phyloP scores from a whole-genome alignment of 92 coral and sea anemone species.

The Porites lobata region DNA sequence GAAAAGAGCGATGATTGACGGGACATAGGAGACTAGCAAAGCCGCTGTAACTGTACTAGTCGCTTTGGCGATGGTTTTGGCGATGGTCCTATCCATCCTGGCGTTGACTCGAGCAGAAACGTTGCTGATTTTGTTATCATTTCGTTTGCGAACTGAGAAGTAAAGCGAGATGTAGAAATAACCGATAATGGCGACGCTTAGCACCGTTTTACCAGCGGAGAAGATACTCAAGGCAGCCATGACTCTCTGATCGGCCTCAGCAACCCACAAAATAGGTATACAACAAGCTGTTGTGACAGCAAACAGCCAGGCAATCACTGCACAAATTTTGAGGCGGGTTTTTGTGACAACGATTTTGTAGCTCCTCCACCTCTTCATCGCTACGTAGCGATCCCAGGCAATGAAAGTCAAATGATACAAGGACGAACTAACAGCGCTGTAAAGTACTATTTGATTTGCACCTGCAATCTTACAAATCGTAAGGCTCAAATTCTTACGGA shows the following conservation, averaged over 20 bases:
- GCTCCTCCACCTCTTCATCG: slow-evolving; percentile 8
- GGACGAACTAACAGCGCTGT: neutral
- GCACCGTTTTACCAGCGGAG: neutral
- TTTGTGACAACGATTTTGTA: slow-evolving; percentile 29
- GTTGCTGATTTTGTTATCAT: neutral
- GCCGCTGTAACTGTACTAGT: neutral
- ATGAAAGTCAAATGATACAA: slow-evolving; percentile 40
- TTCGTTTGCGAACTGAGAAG: neutral
- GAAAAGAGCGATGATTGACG: slow-evolving; percentile 5
- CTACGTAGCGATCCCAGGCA: slow-evolving; percentile 30
- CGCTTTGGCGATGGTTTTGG: slow-evolving; percentile 8
- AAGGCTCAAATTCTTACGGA: neutral
- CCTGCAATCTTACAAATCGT: neutral
- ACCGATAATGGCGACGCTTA: slow-evolving; percentile 5
- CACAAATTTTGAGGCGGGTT: neutral
- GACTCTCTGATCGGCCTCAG: neutral
- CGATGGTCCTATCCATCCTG: slow-evolving; percentile 4
- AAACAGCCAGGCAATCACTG: slow-evolving; percentile 1
- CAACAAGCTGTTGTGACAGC: neutral
- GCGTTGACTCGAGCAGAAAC: neutral
- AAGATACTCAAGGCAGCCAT: neutral
- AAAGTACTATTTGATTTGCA: neutral
- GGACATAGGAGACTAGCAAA: slow-evolving; percentile 15
- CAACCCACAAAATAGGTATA: neutral
- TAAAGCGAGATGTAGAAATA: slow-evolving; percentile 20